Evolutionary conservation across 2,888 invertebrate genomes (phyloP), one percentile per base, ranked within the genome.

Genomic region (Tethea ocularis): DNA sequence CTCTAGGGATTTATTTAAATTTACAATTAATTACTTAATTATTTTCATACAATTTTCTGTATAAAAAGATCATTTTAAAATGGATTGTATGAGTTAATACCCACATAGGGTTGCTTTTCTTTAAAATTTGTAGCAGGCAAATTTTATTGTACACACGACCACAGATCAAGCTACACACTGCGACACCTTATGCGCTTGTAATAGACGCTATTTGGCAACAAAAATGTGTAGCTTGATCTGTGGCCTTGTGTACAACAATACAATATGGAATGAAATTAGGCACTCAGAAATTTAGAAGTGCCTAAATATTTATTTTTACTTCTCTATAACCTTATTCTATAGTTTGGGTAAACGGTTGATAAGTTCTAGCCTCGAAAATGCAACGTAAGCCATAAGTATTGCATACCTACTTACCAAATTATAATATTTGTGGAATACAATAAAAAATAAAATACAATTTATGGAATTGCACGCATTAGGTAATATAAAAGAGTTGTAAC

Each of bases 1-100:
- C 62, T 57, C 56, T 66, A 29, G 57, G 58, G 60, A 60, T 54
- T 58, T 52, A 60, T 54, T 58, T 52, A 59, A 59, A 54, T 61
- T 58, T 61, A 59, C 56, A 56, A 59, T 60, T 51, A 55, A 56
- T 36, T 62, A 46, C 57, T 62, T 29, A 58, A 61, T 62, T 41
- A 52, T 38, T 53, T 56, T 52, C 57, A n/a, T 51, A 56, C 23
- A 24, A 26, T 26, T 26, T 3, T 20, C 46, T 20, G 46, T 46
- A 20, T 41, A 41, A 41, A 41, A 41, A 41, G n/a, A 17, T 41
- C 10, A 17, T 41, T 41, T 38, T n/a, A n/a, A 15, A 41, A 17
- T 36, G 4, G 41, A 29, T 29, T 7, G 29, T 29, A 29, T 10
- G 10, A 41, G 15, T 41, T 17, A 17, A 17, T 41, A 1, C 1